phyloP scores from a whole-genome alignment of 2,888 invertebrate species.

The Cactoblastis cactorum region DNA sequence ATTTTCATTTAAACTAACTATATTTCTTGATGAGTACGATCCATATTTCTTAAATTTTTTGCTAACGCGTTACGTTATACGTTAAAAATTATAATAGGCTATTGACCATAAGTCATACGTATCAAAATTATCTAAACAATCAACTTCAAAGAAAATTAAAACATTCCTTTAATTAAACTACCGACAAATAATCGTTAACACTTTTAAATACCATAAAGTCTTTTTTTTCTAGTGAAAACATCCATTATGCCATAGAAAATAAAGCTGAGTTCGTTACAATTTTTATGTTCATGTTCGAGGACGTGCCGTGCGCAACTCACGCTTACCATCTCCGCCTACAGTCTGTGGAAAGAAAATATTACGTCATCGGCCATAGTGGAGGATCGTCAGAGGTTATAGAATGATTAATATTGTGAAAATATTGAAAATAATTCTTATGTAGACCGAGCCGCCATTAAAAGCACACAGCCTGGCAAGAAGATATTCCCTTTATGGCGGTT shows the following conservation, averaged over 20 bases:
- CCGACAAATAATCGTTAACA: conserved; percentile 8
- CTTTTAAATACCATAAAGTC: conserved; percentile 14
- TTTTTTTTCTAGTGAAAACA: conserved; percentile 29
- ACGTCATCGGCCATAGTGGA: conserved; percentile 47
- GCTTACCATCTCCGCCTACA: conserved; percentile 66
- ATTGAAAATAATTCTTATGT: no score
- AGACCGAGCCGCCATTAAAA: no score
- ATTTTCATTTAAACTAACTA: no score
- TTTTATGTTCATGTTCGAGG: conserved; percentile 68
- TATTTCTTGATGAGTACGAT: no score
- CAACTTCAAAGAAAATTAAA: conserved; percentile 13
- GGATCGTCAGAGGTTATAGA: not conserved
- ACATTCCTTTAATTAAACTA: not conserved
- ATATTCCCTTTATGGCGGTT: no score
- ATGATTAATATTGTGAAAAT: not conserved
- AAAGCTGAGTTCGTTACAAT: conserved; percentile 50
- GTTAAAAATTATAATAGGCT: conserved; percentile 53
- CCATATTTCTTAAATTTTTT: no score
- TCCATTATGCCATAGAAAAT: conserved; percentile 45
- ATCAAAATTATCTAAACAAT: no score
- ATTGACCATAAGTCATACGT: no score
- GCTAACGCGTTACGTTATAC: no score
- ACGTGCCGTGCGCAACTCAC: conserved; percentile 70
- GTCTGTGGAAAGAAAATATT: conserved; percentile 55
- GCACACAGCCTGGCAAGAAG: no score